Evolutionary conservation across 2,888 invertebrate species (phyloP), one percentile per base, ranked within the genome.

Genomic region (Cistogaster globosa): DNA sequence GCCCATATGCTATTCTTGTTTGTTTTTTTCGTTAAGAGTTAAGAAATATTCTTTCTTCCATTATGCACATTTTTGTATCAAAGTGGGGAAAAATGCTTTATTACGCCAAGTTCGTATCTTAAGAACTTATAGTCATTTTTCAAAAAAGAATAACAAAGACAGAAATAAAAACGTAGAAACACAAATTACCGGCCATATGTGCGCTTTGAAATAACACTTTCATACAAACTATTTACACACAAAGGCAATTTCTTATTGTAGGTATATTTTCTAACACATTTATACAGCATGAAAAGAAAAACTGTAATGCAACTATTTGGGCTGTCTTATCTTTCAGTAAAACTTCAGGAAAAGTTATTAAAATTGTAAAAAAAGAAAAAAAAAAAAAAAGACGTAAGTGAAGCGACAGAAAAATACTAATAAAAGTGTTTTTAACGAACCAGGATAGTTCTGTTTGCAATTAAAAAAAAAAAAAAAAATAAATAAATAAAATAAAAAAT

Each of bases 61-160:
- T 69, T 69, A 58, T 76, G 76, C 71, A 76, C 76, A 76, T 71
- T 82, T 51, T 51, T 32, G 14, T 72, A 48, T 69, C 16, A 9
- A 76, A 65, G 60, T 58, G 36, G 71, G 48, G n/a, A 38, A 45
- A 63, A 65, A 14, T 18, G 8, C 36, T 18, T 18, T 45, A 22
- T 51, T 45, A 9, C 2, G 16, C 11, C 14, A 45, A 69, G 42
- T 57, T 69, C 55, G 57, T 32, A 58, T 58, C 22, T 71, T 55
- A 48, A 58, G 20, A 48, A 71, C 60, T 32, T 45, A 58, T 60
- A 48, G 11, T 58, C 32, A 62, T 51, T 51, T 36, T 20, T 20
- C 5, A 62, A 58, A 71, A 57, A 16, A 38, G 16, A 20, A 42
- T 38, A 55, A 55, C 42, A 69, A 18, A n/a, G n/a, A n/a, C n/a